Conservation (phyloP, 1,140 invertebrate genomes). For the Diuraphis noxia region DNA sequence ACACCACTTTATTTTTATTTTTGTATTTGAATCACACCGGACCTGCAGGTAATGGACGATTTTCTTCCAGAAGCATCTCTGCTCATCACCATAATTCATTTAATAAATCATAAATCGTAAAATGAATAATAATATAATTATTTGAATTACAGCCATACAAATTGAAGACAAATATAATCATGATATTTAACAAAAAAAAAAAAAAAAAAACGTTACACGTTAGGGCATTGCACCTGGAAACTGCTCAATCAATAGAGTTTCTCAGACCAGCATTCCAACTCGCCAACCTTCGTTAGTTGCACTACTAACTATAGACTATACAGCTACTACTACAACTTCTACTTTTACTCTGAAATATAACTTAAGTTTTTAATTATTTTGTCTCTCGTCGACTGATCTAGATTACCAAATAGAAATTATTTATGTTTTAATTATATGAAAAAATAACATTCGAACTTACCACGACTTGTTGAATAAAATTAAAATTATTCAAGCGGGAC, state of each 20-base stretch:
- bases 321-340: too few relatives aligned
- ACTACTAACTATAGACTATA: too few relatives aligned
- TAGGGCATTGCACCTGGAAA: not conserved
- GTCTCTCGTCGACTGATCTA: not conserved
- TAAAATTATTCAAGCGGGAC: not conserved
- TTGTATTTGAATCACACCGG: not conserved
- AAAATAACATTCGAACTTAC: not conserved
- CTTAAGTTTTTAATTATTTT: not conserved
- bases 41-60: not conserved
- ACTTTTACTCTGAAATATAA: not conserved
- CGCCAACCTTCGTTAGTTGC: too few relatives aligned
- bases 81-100: not conserved
- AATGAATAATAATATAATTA: not conserved
- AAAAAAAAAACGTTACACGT: not conserved
- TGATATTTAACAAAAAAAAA: not conserved
- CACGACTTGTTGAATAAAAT: too few relatives aligned
- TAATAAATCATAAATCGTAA: not conserved
- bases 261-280: not conserved
- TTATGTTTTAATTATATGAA: not conserved
- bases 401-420: not conserved
- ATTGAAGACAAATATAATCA: not conserved
- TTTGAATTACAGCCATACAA: not conserved
- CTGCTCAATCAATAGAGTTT: not conserved
- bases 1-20: not conserved
- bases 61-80: not conserved